Conservation (phyloP, 30 jellyfish, hydroid and myxozoan genomes). For the Chironex yamaguchii region DNA sequence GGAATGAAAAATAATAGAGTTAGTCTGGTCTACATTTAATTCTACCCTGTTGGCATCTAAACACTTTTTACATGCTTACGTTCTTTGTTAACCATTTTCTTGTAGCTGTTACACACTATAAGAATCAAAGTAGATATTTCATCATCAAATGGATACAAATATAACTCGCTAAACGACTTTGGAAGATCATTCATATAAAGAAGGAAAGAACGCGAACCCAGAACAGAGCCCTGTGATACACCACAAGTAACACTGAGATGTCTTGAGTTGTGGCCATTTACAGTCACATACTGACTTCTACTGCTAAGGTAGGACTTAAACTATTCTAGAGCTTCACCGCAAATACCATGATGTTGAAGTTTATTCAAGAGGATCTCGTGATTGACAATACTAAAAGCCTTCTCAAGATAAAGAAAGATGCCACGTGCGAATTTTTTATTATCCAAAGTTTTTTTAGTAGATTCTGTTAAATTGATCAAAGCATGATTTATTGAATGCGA, state of each 20-base stretch:
- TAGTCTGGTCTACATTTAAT: background rate
- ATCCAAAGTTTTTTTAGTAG: constrained; percentile 3
- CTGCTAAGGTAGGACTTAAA: constrained; percentile 50
- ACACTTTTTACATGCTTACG: background rate
- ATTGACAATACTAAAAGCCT: too few relatives aligned
- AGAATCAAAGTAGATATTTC: constrained; percentile 36
- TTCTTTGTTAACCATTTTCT: background rate
- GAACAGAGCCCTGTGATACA: constrained; percentile 64
- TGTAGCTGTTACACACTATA: background rate
- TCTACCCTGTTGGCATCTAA: background rate
- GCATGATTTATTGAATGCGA: constrained; percentile 9
- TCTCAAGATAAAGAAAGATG: too few relatives aligned
- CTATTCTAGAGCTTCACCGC: constrained; percentile 54
- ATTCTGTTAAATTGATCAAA: constrained; percentile 16
- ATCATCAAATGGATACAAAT: constrained; percentile 55
- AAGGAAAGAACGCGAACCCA: constrained; percentile 43
- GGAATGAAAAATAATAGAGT: background rate
- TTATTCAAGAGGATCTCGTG: constrained; percentile 25
- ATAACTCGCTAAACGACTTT: constrained; percentile 2
- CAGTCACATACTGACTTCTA: constrained; percentile 27
- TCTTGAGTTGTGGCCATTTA: constrained; percentile 24
- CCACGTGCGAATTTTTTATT: background rate
- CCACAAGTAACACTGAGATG: constrained; percentile 4
- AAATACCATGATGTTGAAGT: constrained; percentile 48
- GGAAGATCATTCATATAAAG: constrained; percentile 53